Percentiles rank a stretch among this genome's conserved stretches.
Conservation (phyloP, 2,888 invertebrate genomes). For the Zele albiditarsus region DNA sequence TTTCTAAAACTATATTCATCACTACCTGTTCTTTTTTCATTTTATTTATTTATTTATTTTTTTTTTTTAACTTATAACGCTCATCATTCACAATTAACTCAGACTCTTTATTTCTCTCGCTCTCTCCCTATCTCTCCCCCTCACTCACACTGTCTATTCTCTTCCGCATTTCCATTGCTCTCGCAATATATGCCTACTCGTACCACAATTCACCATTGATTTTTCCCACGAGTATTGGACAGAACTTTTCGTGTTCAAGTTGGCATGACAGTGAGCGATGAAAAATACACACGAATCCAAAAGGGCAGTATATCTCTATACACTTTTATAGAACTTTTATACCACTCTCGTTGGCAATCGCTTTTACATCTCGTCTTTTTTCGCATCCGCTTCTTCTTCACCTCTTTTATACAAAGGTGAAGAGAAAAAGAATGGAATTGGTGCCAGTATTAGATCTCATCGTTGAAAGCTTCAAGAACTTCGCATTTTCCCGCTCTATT, state of each 20-base stretch:
- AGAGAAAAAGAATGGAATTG: background rate
- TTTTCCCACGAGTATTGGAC: background rate
- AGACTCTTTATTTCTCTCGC: too few species aligned
- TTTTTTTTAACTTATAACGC: background rate
- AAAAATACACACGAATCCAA: background rate
- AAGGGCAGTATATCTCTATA: background rate
- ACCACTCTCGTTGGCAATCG: background rate
- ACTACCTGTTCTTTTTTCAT: background rate
- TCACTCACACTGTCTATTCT: background rate
- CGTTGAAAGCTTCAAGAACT: background rate
- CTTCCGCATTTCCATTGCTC: background rate
- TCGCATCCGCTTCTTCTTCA: background rate
- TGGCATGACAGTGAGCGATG: background rate
- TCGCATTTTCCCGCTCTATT: background rate
- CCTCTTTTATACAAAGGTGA: background rate
- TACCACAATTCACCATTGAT: background rate
- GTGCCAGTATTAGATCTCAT: background rate
- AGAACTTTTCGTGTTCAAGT: conserved; percentile 1
- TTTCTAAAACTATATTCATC: background rate
- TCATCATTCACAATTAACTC: too few species aligned
- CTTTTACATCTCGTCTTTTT: conserved; percentile 4
- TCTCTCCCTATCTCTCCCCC: too few species aligned
- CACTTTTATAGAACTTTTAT: background rate
- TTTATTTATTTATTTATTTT: background rate
- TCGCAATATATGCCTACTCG: background rate